Conservation (phyloP, 2,113 vertebrate species). For the Cololabis saira region DNA sequence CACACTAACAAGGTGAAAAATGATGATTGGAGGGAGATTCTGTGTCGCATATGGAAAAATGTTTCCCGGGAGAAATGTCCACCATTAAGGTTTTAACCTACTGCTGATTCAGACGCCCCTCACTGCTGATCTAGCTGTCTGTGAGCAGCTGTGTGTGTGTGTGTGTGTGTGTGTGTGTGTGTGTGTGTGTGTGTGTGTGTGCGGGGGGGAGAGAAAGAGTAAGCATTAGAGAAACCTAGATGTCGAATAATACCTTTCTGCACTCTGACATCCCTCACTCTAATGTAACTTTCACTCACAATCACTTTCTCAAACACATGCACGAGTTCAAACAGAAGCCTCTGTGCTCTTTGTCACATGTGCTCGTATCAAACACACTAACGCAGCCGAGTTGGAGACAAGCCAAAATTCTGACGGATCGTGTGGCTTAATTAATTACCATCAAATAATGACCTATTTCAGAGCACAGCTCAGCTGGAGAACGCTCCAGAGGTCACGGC, state of each 20-base stretch:
- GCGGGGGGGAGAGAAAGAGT: background rate
- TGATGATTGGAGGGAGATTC: slow-evolving; percentile 38
- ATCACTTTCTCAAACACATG: background rate
- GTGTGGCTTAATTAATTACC: no score
- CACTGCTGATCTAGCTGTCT: slow-evolving; percentile 64
- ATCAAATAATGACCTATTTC: no score
- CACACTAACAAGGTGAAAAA: slow-evolving; percentile 58
- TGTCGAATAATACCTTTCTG: slow-evolving; percentile 53
- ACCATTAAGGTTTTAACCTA: slow-evolving; percentile 77
- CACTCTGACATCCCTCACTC: slow-evolving; percentile 60
- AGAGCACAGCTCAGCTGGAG: no score
- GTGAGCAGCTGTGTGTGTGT: slow-evolving; percentile 23
- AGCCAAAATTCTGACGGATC: no score
- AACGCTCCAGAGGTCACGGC: no score
- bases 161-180: background rate
- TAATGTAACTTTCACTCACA: slow-evolving; percentile 34
- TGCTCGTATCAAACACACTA: background rate
- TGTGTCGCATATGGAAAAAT: slow-evolving; percentile 61
- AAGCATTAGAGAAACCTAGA: no score
- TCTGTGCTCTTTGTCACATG: background rate
- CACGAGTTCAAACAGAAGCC: background rate
- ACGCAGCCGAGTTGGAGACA: no score
- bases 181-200: background rate
- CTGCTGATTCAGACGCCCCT: slow-evolving; percentile 60
- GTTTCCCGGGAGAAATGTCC: slow-evolving; percentile 56